These are phyloP conservation scores for Akabosia matsudoensis DNA, from an alignment of 1,140 invertebrate genomes.

Conservation along the genomic window DNA sequence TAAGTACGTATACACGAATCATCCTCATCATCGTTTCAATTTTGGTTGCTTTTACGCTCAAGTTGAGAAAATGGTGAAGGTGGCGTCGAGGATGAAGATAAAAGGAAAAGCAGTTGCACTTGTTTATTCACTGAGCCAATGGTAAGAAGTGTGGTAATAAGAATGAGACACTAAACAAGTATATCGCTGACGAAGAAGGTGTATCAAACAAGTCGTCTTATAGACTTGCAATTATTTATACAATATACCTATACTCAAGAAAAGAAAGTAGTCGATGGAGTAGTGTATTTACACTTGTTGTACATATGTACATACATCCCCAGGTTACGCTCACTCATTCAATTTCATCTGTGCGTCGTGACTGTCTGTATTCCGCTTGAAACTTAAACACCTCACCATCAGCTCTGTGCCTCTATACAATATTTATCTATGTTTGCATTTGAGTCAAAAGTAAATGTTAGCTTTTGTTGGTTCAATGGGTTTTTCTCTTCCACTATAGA, in stretches of 20 bases:
- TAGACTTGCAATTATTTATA: too few species aligned
- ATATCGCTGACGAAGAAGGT: too few species aligned
- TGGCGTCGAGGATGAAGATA: neutral
- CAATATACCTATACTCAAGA: too few species aligned
- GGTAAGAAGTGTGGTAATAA: neutral
- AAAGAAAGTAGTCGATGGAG: too few species aligned
- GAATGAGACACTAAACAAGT: neutral
- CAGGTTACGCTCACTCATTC: neutral
- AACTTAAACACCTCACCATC: too few species aligned
- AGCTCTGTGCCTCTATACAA: too few species aligned
- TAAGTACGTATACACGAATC: neutral
- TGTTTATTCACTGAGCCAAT: neutral
- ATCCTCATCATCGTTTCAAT: neutral
- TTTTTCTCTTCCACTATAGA: neutral
- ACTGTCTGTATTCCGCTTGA: too few species aligned
- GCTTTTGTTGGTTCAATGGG: constrained; percentile 10
- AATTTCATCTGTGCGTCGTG: neutral
- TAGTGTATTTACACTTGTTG: neutral
- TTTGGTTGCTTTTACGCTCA: too few species aligned
- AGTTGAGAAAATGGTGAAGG: neutral
- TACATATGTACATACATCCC: neutral
- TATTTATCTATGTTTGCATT: neutral
- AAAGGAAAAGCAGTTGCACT: neutral
- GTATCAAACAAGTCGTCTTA: too few species aligned
- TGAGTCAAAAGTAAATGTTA: neutral